These are phyloP conservation scores for Hyphantria cunea DNA, from an alignment of 1,140 invertebrate genomes.

Conservation along the genomic window DNA sequence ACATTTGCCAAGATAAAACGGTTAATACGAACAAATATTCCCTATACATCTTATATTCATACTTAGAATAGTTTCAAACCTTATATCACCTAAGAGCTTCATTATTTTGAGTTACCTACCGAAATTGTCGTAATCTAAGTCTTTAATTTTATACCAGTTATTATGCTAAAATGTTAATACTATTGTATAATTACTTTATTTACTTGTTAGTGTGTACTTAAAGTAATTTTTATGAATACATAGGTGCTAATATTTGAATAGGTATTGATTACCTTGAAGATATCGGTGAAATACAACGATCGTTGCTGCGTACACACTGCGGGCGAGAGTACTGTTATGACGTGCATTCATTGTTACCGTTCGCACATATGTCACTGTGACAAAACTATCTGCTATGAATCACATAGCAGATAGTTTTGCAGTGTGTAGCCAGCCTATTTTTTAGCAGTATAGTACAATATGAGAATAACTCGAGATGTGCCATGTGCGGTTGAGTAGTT, in stretches of 20 bases:
- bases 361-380: no score
- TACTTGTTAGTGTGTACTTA: slow-evolving; percentile 50
- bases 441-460: slow-evolving; percentile 42
- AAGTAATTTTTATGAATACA: slow-evolving; percentile 49
- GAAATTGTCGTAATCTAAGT: slow-evolving; percentile 26
- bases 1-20: no score
- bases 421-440: no score
- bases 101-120: slow-evolving; percentile 26
- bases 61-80: slow-evolving; percentile 10
- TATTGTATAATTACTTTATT: slow-evolving; percentile 22
- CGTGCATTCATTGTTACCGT: no score
- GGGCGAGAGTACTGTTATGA: no score
- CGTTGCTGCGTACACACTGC: no score
- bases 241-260: slow-evolving; percentile 50
- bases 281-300: no score
- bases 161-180: slow-evolving; percentile 25
- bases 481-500: slow-evolving; percentile 46
- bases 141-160: slow-evolving; percentile 7
- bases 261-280: slow-evolving; percentile 18
- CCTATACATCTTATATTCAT: no score
- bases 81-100: slow-evolving; percentile 10
- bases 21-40: no score
- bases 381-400: no score
- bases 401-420: no score
- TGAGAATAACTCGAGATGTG: slow-evolving; percentile 40